These are phyloP conservation scores for Sarcophaga subvicina DNA, from an alignment of 2,888 invertebrate genomes.

Conservation along the genomic window DNA sequence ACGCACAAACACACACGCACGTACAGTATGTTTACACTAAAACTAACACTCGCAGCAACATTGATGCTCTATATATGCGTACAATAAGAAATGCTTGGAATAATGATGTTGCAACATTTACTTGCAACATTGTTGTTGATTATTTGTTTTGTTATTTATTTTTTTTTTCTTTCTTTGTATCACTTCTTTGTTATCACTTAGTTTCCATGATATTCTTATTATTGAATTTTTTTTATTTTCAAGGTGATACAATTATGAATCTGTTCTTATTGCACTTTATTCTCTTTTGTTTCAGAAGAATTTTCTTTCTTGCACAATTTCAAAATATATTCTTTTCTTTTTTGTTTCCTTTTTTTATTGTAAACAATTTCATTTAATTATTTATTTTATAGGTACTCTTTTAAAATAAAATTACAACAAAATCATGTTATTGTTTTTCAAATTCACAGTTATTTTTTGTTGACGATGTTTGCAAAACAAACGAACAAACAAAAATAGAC, in stretches of 20 bases:
- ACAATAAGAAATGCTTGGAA: constrained; percentile 46
- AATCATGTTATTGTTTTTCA: constrained; percentile 23
- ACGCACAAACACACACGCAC: neutral
- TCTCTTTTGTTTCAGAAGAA: no score
- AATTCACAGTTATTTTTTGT: constrained; percentile 35
- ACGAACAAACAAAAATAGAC: constrained; percentile 6
- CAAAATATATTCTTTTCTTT: constrained; percentile 26
- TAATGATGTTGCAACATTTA: constrained; percentile 63
- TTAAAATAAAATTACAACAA: constrained; percentile 23
- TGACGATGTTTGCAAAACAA: neutral
- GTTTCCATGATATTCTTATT: constrained; percentile 17
- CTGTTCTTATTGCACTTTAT: no score
- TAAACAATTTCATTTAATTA: constrained; percentile 16
- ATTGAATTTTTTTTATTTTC: constrained; percentile 38
- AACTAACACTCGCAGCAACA: constrained; percentile 6
- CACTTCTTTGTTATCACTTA: neutral
- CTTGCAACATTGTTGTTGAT: constrained; percentile 27
- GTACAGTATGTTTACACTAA: constrained; percentile 29
- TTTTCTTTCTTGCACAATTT: constrained; percentile 14
- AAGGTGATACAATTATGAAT: constrained; percentile 41
- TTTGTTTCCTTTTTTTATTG: constrained; percentile 42
- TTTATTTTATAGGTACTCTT: constrained; percentile 7
- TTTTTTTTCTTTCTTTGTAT: constrained; percentile 31
- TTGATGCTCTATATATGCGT: constrained; percentile 5
- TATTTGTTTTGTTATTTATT: constrained; percentile 43